These are phyloP conservation scores for Micrasema minimum DNA, from an alignment of 1,140 invertebrate species.

Conservation along the genomic window DNA sequence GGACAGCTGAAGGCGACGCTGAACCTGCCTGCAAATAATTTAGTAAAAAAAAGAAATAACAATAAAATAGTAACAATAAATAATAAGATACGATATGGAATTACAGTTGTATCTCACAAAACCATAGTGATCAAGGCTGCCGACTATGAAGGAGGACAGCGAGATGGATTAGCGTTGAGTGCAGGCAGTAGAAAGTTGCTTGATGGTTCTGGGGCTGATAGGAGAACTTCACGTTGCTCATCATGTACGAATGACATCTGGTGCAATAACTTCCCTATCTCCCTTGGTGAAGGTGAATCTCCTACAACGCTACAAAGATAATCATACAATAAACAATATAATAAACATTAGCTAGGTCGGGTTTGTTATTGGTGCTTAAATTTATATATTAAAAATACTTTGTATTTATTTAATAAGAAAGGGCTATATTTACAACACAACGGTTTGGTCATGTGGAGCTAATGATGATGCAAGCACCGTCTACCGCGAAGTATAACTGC, in stretches of 20 bases:
- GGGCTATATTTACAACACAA: too few relatives aligned
- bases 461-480: too few relatives aligned
- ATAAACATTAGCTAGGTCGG: too few relatives aligned
- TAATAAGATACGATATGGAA: neutral
- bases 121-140: constrained; percentile 67
- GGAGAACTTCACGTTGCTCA: constrained; percentile 24
- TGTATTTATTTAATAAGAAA: too few relatives aligned
- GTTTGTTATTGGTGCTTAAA: too few relatives aligned
- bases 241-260: constrained; percentile 22
- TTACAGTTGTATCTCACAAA: constrained; percentile 68
- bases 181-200: constrained; percentile 52
- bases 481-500: too few relatives aligned
- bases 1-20: constrained; percentile 53
- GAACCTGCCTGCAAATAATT: constrained; percentile 34
- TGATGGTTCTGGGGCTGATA: constrained; percentile 15
- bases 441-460: too few relatives aligned
- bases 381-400: too few relatives aligned
- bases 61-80: neutral
- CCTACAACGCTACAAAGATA: constrained; percentile 12
- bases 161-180: constrained; percentile 71
- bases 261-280: constrained; percentile 2
- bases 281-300: neutral
- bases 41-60: too few relatives aligned
- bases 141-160: constrained; percentile 70
- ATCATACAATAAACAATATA: neutral